These are phyloP conservation scores for Zygogramma bicolorata DNA, from an alignment of 2,888 invertebrate species.

Conservation along the genomic window DNA sequence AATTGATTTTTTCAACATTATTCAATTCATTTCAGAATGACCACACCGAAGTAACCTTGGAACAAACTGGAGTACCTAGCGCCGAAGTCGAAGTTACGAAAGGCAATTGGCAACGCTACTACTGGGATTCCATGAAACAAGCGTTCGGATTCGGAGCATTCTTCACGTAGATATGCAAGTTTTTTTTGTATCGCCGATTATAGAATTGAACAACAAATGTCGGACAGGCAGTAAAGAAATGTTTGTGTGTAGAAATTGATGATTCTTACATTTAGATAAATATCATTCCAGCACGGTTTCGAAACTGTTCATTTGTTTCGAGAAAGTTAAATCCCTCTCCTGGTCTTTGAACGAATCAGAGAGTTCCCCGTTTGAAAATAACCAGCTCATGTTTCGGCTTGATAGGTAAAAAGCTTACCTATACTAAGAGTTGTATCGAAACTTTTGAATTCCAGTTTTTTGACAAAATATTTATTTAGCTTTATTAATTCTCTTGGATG, in stretches of 20 bases:
- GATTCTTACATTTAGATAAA: not conserved
- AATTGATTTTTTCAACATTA: slow-evolving; percentile 6
- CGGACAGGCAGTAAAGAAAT: not conserved
- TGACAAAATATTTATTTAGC: no score
- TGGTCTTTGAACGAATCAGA: no score
- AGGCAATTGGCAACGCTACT: slow-evolving; percentile 93
- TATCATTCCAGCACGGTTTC: not conserved
- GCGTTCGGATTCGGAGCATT: slow-evolving; percentile 91
- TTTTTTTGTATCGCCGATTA: slow-evolving; percentile 1
- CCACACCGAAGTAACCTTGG: slow-evolving; percentile 85
- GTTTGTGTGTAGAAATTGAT: not conserved
- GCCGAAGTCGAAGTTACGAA: slow-evolving; percentile 83
- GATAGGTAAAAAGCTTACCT: no score
- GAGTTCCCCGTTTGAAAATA: no score
- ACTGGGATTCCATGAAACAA: slow-evolving; percentile 94
- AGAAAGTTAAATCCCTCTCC: no score
- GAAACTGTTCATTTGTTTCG: not conserved
- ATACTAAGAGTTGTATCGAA: no score
- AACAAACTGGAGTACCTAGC: slow-evolving; percentile 87
- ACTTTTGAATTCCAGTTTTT: no score
- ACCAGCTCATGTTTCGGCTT: no score
- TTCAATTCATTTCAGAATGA: slow-evolving; percentile 73
- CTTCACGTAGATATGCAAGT: slow-evolving; percentile 57
- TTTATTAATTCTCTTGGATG: no score
- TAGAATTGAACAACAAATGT: not conserved